Percentiles rank a stretch among this genome's conserved stretches.
Evolutionary conservation across 2,888 invertebrate genomes (phyloP).

Genomic region (Drosophila mercatorum): DNA sequence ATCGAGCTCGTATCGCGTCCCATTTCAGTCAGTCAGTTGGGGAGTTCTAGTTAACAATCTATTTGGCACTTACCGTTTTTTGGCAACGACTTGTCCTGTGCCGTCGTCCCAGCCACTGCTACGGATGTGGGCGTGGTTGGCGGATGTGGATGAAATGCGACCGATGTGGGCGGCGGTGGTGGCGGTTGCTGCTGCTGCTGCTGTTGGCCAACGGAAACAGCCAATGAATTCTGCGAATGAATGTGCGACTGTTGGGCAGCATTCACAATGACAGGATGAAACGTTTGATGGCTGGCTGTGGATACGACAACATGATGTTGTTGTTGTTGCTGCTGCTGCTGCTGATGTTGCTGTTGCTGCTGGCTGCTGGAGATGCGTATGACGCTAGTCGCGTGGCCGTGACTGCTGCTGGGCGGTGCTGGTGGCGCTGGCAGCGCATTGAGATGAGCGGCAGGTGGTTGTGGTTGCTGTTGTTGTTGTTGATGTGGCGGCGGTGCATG

Average conservation of each 20-base stretch:
- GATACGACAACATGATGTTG: slow-evolving; percentile 61
- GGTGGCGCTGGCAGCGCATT: slow-evolving; percentile 65
- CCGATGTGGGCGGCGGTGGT: slow-evolving; percentile 65
- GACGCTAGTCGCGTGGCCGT: slow-evolving; percentile 90
- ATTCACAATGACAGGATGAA: slow-evolving; percentile 91
- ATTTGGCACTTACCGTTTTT: slow-evolving; percentile 83
- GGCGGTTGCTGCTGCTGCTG: slow-evolving; percentile 78
- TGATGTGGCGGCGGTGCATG: slow-evolving; percentile 80
- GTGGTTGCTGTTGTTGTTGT: slow-evolving; percentile 45
- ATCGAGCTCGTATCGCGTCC: neutral
- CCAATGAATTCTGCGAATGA: slow-evolving; percentile 49
- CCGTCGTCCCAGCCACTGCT: slow-evolving; percentile 68
- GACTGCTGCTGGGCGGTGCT: slow-evolving; percentile 79
- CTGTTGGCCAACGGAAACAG: slow-evolving; percentile 59
- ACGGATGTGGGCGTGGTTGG: slow-evolving; percentile 71
- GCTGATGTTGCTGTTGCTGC: slow-evolving; percentile 41
- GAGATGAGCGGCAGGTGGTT: slow-evolving; percentile 75
- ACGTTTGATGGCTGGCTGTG: slow-evolving; percentile 74
- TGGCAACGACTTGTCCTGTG: slow-evolving; percentile 85
- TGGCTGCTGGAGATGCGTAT: slow-evolving; percentile 91
- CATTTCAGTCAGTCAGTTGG: neutral
- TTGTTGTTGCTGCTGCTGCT: slow-evolving; percentile 86
- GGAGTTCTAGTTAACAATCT: slow-evolving; percentile 2
- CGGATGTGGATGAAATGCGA: slow-evolving; percentile 72
- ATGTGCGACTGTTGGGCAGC: slow-evolving; percentile 90